Base-by-base conservation (phyloP, 2,113 vertebrate genomes). In the Hemicordylus capensis region DNA sequence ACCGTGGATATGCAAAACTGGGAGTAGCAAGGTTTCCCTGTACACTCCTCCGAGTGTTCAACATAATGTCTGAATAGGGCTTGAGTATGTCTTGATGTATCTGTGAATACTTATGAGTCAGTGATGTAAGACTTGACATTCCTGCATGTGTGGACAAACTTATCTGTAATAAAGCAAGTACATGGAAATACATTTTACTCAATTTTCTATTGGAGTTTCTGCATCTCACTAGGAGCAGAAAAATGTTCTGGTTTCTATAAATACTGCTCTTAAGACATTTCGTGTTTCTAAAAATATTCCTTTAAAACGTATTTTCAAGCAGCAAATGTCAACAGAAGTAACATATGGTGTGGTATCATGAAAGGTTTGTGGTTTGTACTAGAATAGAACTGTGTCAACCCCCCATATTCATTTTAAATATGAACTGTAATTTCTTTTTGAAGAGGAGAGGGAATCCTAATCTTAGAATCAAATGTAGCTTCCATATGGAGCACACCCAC, bases 401-500 rank as follows among this genome's bases (percentile, higher is more conserved):
- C 34, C 75, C n/a, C 12, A 58, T 58, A 58, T 26, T 37, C 4
- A 20, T 34, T 76, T 76, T 56, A 76, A 54, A 54, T 54, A 6
- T 56, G 88, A 92, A 87, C 88, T 0, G 0, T n/a, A 84, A 11
- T 51, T 91, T 69, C 87, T 87, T 91, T 92, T 87, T 87, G 17
- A 67, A 92, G 87, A 87, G 69, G 34, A 9, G 11, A 54, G 12
- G 88, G 46, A 58, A 78, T 79, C 42, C 39, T 92, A 66, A 90
- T 90, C 92, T 93, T 83, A 89, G 81, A 61, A 70, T 64, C 90
- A 91, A 93, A 89, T 88, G 88, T 84, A 93, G 79, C 37, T 69
- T 72, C 79, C 81, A 17, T 84, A 87, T 88, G 84, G 73, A 83
- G 28, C 79, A 93, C 70, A 90, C 37, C 83, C 73, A 56, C 34